Evolutionary conservation across 1,140 invertebrate species (phyloP).

Genomic region (Apolygus lucorum): DNA sequence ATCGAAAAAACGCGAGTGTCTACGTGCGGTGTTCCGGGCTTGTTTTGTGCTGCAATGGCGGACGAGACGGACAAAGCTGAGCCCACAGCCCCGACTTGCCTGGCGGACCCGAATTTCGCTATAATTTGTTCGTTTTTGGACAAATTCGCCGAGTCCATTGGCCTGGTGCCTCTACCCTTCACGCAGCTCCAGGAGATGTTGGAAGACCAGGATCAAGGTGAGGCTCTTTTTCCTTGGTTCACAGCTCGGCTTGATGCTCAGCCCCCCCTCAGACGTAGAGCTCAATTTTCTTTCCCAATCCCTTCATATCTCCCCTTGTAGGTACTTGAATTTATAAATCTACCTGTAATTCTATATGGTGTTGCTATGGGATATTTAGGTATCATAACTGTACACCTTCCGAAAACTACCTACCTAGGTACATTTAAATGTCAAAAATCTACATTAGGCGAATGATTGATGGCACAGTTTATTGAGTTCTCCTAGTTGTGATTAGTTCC

Average conservation of each 20-base stretch:
- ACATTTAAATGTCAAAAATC: no score
- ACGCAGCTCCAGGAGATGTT: conserved; percentile 75
- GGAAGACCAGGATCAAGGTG: conserved; percentile 79
- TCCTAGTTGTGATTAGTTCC: no score
- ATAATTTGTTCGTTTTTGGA: conserved; percentile 89
- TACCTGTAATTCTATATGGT: neutral
- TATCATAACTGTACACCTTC: no score
- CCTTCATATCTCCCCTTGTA: neutral
- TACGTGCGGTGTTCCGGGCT: no score
- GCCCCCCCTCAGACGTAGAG: neutral
- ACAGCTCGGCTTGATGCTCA: neutral
- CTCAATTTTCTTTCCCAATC: neutral
- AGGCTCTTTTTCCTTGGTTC: no score
- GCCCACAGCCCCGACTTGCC: conserved; percentile 56
- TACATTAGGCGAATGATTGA: no score
- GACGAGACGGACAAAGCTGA: conserved; percentile 53
- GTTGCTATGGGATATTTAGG: no score
- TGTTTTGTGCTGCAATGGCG: conserved; percentile 55
- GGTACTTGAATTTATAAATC: neutral
- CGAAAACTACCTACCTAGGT: no score
- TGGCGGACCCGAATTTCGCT: conserved; percentile 90
- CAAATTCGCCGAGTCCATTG: conserved; percentile 73
- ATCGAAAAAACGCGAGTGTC: no score
- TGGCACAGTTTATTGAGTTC: no score
- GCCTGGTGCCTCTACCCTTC: conserved; percentile 65